These are phyloP conservation scores for Drosophila buzzatii DNA, from an alignment of 2,888 invertebrate species.

Conservation along the genomic window DNA sequence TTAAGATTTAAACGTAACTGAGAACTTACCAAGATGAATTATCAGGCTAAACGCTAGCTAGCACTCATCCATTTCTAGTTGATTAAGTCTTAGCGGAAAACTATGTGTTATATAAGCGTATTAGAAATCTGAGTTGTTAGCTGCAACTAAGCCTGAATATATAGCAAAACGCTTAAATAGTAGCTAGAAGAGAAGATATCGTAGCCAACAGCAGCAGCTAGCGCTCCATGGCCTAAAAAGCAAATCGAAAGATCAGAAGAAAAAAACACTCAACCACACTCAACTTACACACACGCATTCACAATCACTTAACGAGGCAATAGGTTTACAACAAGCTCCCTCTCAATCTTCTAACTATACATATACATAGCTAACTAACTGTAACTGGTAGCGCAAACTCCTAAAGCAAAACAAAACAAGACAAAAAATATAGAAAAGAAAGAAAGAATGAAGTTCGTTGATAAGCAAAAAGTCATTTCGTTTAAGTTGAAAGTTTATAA, in stretches of 20 bases:
- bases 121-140: conserved; percentile 5
- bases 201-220: conserved; percentile 49
- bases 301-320: conserved; percentile 54
- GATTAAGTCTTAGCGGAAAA: neutral
- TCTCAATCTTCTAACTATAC: conserved; percentile 8
- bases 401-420: conserved; percentile 35
- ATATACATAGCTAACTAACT: conserved; percentile 28
- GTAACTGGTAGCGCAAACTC: conserved; percentile 46
- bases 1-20: conserved; percentile 72
- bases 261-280: conserved; percentile 6
- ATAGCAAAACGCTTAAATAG: conserved; percentile 69
- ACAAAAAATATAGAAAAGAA: neutral
- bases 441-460: conserved; percentile 26
- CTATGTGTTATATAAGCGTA: neutral
- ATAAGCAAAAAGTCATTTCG: conserved; percentile 77
- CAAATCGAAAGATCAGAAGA: conserved; percentile 31
- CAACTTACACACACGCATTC: conserved; percentile 16
- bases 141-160: conserved; percentile 31
- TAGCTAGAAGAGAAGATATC: conserved; percentile 53
- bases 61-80: conserved; percentile 1
- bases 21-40: conserved; percentile 58
- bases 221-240: conserved; percentile 41
- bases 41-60: conserved; percentile 32
- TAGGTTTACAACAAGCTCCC: conserved; percentile 58
- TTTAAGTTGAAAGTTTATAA: conserved; percentile 58